Evolutionary conservation across 2,113 vertebrate species (phyloP), one percentile per base, ranked within the genome.

Genomic region (Peromyscus californicus): DNA sequence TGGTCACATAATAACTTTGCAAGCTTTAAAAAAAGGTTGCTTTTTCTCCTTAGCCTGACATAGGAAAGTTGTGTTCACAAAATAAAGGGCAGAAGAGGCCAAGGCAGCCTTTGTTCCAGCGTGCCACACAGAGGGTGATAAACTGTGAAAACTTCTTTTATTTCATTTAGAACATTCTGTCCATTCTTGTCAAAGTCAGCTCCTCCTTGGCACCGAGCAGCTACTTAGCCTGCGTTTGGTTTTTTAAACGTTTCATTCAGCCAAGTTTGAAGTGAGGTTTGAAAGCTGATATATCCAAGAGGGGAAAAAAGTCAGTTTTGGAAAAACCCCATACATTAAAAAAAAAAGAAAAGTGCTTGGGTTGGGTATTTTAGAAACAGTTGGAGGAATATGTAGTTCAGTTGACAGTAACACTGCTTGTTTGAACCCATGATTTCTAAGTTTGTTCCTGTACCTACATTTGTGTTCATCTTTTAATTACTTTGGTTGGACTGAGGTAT

Each of bases 51-150:
- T 24, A 22, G 90, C 72, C 19, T 84, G 59, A 72, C 76, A 22
- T 80, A n/a, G 75, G 59, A 67, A 45, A 82, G 82, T 74, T 89
- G 45, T 72, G 83, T 86, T 97, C 54, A 74, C 91, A 45, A 76
- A 89, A 85, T 85, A 92, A 95, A 93, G 97, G 86, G 93, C 86
- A 95, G 45, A 79, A 85, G 96, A 96, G 63, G 79, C 84, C 54
- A 96, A 95, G 86, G 78, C 82, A 33, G n/a, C 86, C 98, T 96
- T 98, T 97, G 95, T 96, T 96, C 95, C 94, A 1, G 4, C 0
- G 87, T 97, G 95, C 74, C 39, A 69, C 54, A 33, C 5, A 3
- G 5, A 89, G 54, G 83, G 79, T 51, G 96, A 96, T 97, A 84
- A 91, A 96, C 96, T 96, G 95, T 83, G 93, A 88, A 85, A 83